Base-by-base conservation (phyloP, 2,797 vertebrate genomes). In the Simalia tracyae region DNA sequence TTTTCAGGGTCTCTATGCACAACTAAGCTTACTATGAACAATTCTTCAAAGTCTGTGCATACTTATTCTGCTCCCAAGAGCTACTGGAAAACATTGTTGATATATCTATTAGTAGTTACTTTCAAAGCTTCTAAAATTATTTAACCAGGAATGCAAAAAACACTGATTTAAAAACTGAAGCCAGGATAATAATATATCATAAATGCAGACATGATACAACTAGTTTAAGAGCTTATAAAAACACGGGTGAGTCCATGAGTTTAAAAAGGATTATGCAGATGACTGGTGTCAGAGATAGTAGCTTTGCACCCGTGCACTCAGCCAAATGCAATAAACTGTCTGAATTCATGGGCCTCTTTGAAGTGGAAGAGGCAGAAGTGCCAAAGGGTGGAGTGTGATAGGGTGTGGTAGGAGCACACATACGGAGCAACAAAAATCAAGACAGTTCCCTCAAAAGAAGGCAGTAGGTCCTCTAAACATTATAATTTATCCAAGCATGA, bases 11-110 rank as follows among this genome's bases (percentile, higher is more conserved):
- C 31, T 72, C 81, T 89, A 57, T 60, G 56, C 24, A 7, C 56
- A 86, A 9, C 54, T 54, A 60, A 72, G 54, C 31, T 88, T 86
- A 90, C 22, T 81, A 90, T 87, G 92, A 92, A 31, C 56, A 90
- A 90, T 72, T 63, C 42, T 81, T 57, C 46, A 64, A 28, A 89
- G 86, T 63, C 22, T 87, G 81, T 66, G 57, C n/a, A 8, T 57
- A 54, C 56, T 90, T 90, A 42, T 56, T 46, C 84, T 7, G 7
- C 84, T 76, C 56, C 84, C 66, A 56, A 85, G 63, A 90, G 46
- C n/a, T 4, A 76, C 2, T 59, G 31, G 17, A 89, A 84, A 68
- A 56, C 42, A 36, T 63, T 63, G 22, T 56, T 90, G 88, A 61
- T 72, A 15, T 54, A 76, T 0, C 28, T 54, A 31, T 56, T 56